Conservation (phyloP, 2,797 vertebrate genomes). For the Petrocephalus sullivani region DNA sequence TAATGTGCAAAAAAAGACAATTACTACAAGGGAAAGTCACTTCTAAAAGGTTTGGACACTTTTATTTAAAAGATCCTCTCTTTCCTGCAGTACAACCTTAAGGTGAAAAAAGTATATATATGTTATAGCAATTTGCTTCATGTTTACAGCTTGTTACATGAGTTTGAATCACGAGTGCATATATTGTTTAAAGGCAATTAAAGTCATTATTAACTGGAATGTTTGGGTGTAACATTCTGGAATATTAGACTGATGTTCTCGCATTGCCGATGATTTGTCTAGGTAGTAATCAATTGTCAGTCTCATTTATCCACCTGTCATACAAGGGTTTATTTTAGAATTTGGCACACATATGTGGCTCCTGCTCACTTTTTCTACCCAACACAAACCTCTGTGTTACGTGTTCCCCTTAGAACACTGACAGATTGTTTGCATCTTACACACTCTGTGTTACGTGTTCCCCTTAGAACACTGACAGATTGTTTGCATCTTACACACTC, state of each 20-base stretch:
- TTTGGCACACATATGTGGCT: background rate
- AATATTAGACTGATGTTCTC: background rate
- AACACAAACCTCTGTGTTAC: background rate
- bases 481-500: background rate
- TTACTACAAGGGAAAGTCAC: background rate
- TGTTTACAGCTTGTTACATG: background rate
- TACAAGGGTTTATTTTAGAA: background rate
- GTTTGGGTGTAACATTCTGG: background rate
- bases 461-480: no score
- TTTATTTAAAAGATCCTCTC: background rate
- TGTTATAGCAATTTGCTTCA: background rate
- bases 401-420: no score
- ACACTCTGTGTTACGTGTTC: no score
- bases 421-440: no score
- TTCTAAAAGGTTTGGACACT: background rate
- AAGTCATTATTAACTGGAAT: slow-evolving; percentile 15
- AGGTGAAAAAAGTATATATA: slow-evolving; percentile 5
- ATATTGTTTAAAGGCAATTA: background rate
- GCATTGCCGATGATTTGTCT: background rate
- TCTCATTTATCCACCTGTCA: background rate
- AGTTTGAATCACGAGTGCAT: slow-evolving; percentile 6
- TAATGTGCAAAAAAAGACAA: background rate
- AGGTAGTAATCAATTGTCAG: background rate
- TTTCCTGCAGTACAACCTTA: background rate
- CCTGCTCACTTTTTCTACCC: background rate